Evolutionary conservation across 2,888 invertebrate species (phyloP), one percentile per base, ranked within the genome.

Genomic region (Lypha dubia): DNA sequence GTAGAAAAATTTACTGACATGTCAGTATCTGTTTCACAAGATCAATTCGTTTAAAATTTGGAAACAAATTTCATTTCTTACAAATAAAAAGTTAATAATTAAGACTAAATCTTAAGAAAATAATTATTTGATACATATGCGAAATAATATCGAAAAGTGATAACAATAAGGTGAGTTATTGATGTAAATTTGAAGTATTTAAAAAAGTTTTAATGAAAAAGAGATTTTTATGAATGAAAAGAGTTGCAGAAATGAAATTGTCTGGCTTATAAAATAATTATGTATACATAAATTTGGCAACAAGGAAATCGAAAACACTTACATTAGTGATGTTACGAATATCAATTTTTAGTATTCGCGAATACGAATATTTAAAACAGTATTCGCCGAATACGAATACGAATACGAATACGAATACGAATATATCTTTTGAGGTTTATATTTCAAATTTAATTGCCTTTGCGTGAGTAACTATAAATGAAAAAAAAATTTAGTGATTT

Each of bases 201-300:
- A 35, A 49, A n/a, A 56, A 68, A 49, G 17, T 73, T 73, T 56
- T 5, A 9, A 35, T 28, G 38, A 32, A 41, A 65, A 46, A 24
- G 7, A 17, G 58, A 20, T 76, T 35, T 74, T 9, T 53, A 51
- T 51, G 22, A 51, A 77, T 83, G 44, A 41, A 67, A 41, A 67
- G 63, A 32, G n/a, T 67, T 46, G 13, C 44, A 11, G 22, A 46
- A 60, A 56, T 75, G 68, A 51, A 17, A 46, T 17, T 41, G 32
- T 15, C 20, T 41, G 20, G 46, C 11, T 65, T 28, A 6, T 46
- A 28, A 32, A 3, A 38, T n/a, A 28, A 46, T 20, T 49, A 53
- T 0, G 35, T 13, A n/a, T 7, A 46, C n/a, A n/a, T n/a, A n/a
- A n/a, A n/a, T n/a, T n/a, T 71, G 22, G 15, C 17, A 49, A 17